Evolutionary conservation across 2,797 vertebrate genomes (phyloP), one percentile per base, ranked within the genome.

Genomic region (Hippopotamyrus pictus): DNA sequence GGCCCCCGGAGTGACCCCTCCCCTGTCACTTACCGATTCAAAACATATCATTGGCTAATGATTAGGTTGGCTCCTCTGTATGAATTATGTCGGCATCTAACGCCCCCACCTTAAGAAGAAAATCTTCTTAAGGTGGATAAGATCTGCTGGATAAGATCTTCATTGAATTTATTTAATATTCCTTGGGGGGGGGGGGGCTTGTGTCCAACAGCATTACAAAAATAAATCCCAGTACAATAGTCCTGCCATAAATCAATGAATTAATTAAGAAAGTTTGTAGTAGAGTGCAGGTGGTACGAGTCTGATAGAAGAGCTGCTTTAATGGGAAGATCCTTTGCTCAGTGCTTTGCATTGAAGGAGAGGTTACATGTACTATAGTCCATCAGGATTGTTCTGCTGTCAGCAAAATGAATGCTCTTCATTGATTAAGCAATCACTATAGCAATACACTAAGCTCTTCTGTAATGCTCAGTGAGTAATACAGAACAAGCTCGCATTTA

Each of bases 381-480:
- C 12, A 79, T 79, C 73, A 79, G 73, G 73, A 46, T 84, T 48
- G 82, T 84, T 50, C 82, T 84, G 19, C 41, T 83, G 46, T 51
- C 82, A 84, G 46, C n/a, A n/a, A 51, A 84, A 51, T 48, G n/a
- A 83, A 83, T 51, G 46, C 3, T 84, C 82, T 48, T 51, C 44
- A 84, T 84, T 50, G 82, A 84, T 51, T 84, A 84, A 84, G 48
- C n/a, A 84, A 84, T 84, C 82, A 11, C n/a, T 25, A 29, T 6
- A 48, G 44, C 25, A 51, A 48, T 84, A 22, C n/a, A 46, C 82
- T 84, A 51, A 48, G 48, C 44, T 84, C 22, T 84, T 84, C 82
- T 51, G 25, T 51, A 51, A 48, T 84, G 19, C 22, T 51, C 48
- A 51, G 9, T 50, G 82, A 25, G 82, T 51, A 51, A 25, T 29